A percentile compares a stretch with the other conserved stretches of the same genome.
Evolutionary conservation across 2,113 vertebrate species (phyloP).

Genomic region (Callocephalon fimbriatum): DNA sequence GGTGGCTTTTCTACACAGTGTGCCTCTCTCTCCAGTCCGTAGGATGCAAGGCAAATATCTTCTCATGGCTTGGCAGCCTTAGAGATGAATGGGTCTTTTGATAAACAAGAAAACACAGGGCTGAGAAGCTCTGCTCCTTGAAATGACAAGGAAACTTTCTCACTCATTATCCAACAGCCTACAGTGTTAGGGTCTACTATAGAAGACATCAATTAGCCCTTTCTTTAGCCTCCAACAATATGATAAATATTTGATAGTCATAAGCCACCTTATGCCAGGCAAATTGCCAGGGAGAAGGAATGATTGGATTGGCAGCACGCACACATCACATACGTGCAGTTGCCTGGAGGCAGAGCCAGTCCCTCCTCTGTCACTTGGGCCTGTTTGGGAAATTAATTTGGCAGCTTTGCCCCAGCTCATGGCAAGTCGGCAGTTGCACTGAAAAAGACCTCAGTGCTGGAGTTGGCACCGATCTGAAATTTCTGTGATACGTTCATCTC

Average conservation of each 20-base stretch:
- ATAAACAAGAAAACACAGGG: not conserved
- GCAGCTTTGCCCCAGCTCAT: not conserved
- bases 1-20: accelerated
- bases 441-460: not conserved
- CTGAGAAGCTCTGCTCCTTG: not conserved
- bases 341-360: not conserved
- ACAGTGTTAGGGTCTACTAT: not conserved
- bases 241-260: slow-evolving; percentile 14
- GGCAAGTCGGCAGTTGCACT: not conserved
- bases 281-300: not conserved
- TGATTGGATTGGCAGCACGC: accelerated
- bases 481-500: not conserved
- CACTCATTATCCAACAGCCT: not conserved
- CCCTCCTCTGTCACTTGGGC: not conserved
- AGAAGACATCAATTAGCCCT: not conserved
- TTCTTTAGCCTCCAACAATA: not conserved
- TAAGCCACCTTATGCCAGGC: not conserved
- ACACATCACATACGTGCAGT: not conserved
- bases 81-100: not conserved
- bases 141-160: not conserved
- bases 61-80: not conserved
- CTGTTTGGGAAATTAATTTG: not conserved
- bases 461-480: not conserved
- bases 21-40: not conserved
- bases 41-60: not conserved